Evolutionary conservation across 2,113 vertebrate species (phyloP), one percentile per base, ranked within the genome.

Genomic region (Coptodon rendalli): DNA sequence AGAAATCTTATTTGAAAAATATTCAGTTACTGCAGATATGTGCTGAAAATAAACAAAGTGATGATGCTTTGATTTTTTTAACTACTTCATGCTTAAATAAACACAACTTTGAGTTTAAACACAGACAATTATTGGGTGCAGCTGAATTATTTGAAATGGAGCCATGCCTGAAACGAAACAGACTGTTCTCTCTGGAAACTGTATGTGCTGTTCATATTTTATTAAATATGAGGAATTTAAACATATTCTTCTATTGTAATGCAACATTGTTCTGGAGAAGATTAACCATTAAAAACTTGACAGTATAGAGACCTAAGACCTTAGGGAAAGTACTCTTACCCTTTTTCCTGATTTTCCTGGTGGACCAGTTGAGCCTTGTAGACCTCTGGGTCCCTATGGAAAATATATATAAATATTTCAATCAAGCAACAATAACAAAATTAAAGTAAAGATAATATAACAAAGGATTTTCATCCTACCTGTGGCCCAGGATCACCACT

Each of bases 331-430:
- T 14, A 34, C 54, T 95, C 96, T 89, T 96, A 99, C 98, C 96
- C 98, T 96, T 95, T 99, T 99, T 71, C 99, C 98, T 94, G 96
- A 0, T 95, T 99, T 99, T 87, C 99, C 99, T 29, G 96, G 91
- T 36, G 94, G 95, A 59, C 99, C 98, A 3, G 94, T 88, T 4
- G 97, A 36, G 81, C 99, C 99, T 93, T 99, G 98, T 86, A 98
- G 96, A 91, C 99, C 99, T 95, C 98, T 97, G 63, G 99, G 98
- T 83, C 99, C 99, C 99, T 99, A 56, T 29, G 87, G 78, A 76
- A 17, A 83, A 79, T 43, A 84, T 38, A 92, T 11, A 45, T 5
- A 34, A 16, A 84, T 6, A 7, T 36, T 17, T 38, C 24, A 45
- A 34, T 68, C 10, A 52, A 78, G 45, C 27, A 57, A 7, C 24